A percentile compares a stretch with the other conserved stretches of the same genome.
Conservation (phyloP, 2,797 vertebrate genomes). For the Spheniscus humboldti region DNA sequence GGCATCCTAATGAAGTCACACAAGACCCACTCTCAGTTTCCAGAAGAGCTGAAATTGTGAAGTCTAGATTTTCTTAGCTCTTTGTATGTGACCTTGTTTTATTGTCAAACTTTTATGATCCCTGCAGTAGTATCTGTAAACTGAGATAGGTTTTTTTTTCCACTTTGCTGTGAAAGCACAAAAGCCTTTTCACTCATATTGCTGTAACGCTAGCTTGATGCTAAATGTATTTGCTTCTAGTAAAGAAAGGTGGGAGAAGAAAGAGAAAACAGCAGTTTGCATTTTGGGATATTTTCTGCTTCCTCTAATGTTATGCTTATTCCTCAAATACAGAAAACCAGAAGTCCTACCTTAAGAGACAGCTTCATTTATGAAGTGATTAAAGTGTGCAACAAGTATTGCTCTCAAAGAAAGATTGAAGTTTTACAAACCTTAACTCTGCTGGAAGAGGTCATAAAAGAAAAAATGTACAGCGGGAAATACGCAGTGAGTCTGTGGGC, state of each 20-base stretch:
- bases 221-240: background rate
- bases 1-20: background rate
- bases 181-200: background rate
- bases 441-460: background rate
- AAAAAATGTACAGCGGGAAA: background rate
- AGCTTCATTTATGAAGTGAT: background rate
- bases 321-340: background rate
- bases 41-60: background rate
- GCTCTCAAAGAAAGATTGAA: background rate
- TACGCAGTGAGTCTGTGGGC: background rate
- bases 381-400: background rate
- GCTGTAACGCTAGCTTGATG: background rate
- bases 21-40: background rate
- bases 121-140: background rate
- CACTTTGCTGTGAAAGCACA: background rate
- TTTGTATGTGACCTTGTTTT: background rate
- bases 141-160: background rate
- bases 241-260: background rate
- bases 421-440: background rate
- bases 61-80: background rate
- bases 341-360: background rate
- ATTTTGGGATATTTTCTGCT: background rate
- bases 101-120: background rate
- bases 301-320: background rate
- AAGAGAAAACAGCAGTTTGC: background rate